Percentiles rank a stretch among this genome's conserved stretches.
Evolutionary conservation across 2,888 invertebrate genomes (phyloP).

Genomic region (Prenolepis imparis): DNA sequence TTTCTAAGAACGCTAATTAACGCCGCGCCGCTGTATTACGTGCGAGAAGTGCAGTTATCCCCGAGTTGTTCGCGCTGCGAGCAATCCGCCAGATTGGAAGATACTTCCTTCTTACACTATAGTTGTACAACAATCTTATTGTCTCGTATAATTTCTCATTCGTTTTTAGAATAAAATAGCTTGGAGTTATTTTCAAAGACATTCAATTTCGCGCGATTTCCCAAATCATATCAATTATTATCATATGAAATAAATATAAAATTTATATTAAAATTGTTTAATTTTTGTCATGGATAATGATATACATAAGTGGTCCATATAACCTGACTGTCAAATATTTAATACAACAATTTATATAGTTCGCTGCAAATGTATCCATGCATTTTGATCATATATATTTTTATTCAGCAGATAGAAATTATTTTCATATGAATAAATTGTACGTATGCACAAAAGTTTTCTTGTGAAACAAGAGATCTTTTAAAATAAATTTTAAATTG

Average conservation of each 20-base stretch:
- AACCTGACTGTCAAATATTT: no score
- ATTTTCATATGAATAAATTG: neutral
- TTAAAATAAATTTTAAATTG: neutral
- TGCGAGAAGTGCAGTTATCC: slow-evolving; percentile 68
- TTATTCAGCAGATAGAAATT: no score
- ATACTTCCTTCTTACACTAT: neutral
- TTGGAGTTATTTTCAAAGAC: neutral
- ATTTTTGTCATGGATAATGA: no score
- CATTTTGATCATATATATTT: no score
- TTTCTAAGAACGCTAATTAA: slow-evolving; percentile 78
- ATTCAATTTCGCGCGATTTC: neutral
- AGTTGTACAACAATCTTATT: neutral
- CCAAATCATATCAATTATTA: neutral
- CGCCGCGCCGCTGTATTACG: slow-evolving; percentile 74
- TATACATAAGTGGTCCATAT: no score
- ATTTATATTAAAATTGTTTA: no score
- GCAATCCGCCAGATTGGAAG: neutral
- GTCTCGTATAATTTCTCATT: neutral
- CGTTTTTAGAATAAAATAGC: neutral
- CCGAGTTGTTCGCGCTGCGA: slow-evolving; percentile 7
- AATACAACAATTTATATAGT: no score
- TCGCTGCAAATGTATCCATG: no score
- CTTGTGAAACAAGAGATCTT: neutral
- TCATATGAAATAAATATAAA: no score
- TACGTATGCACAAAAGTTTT: neutral